A percentile compares a stretch with the other conserved stretches of the same genome.
phyloP scores from a whole-genome alignment of 2,797 vertebrate genomes.

The Hemibagrus guttatus region DNA sequence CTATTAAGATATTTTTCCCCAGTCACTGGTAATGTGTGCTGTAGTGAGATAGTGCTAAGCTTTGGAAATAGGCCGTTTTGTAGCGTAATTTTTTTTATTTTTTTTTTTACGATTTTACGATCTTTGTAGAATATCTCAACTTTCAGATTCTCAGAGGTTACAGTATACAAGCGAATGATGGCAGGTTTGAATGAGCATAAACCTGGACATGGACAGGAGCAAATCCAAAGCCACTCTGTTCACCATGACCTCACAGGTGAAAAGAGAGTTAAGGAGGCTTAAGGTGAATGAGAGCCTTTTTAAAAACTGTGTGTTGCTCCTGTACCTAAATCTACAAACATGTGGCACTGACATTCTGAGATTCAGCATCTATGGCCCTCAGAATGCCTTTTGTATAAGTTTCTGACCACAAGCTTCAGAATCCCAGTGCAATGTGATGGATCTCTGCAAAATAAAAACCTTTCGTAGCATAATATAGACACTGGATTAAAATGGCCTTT shows the following conservation, averaged over 20 bases:
- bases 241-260: not conserved
- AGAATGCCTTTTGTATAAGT: not conserved
- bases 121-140: not conserved
- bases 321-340: not conserved
- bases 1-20: conserved; percentile 38
- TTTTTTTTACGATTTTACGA: not conserved
- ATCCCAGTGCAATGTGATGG: not conserved
- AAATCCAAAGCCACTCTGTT: too few relatives aligned
- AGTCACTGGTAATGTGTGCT: conserved; percentile 12
- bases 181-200: not conserved
- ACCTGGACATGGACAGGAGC: not conserved
- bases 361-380: not conserved
- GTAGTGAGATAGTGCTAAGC: conserved; percentile 2
- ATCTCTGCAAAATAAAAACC: not conserved
- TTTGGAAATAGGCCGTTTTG: not conserved
- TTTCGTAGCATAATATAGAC: not conserved
- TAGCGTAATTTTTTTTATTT: not conserved
- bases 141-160: not conserved
- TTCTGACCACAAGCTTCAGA: not conserved
- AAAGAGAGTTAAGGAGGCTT: not conserved
- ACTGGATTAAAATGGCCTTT: not conserved
- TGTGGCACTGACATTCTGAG: not conserved
- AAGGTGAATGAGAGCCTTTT: not conserved
- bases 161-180: not conserved
- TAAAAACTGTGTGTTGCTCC: not conserved